A percentile compares a stretch with the other conserved stretches of the same genome.
These are phyloP conservation scores for Dione vanillae DNA, from an alignment of 2,888 invertebrate genomes.

Conservation along the genomic window DNA sequence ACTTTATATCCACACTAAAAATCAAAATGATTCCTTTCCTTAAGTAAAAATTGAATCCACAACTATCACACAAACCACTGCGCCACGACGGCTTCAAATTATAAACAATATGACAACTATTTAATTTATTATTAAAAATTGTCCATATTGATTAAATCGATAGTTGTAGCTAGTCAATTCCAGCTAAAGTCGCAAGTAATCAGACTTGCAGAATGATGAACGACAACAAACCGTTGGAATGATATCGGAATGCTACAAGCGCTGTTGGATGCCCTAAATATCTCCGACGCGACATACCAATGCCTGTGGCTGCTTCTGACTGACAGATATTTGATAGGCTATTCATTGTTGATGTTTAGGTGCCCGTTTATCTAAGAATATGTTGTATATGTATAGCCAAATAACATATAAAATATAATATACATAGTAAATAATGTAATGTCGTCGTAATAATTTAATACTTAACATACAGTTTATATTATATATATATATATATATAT, in stretches of 20 bases:
- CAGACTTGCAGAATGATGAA: constrained; percentile 25
- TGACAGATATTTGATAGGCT: constrained; percentile 30
- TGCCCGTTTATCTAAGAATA: constrained; percentile 24
- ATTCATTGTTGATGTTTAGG: constrained; percentile 32
- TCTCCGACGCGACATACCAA: constrained; percentile 41
- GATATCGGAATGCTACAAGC: constrained; percentile 31
- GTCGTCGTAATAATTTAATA: not conserved
- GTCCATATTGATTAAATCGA: no score
- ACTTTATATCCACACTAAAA: no score
- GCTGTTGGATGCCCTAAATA: constrained; percentile 41
- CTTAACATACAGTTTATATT: no score
- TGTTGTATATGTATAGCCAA: not conserved
- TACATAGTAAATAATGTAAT: not conserved
- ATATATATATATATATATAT: no score
- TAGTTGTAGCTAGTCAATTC: not conserved
- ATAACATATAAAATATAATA: not conserved
- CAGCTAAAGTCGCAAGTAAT: not conserved
- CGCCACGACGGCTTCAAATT: no score
- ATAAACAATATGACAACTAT: no score
- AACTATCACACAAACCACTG: no score
- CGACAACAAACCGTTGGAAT: constrained; percentile 42
- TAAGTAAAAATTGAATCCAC: no score
- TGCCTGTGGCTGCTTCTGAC: constrained; percentile 32
- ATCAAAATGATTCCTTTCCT: no score
- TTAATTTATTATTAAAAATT: no score